phyloP scores from a whole-genome alignment of 2,113 vertebrate species.

The Henicopernis longicauda region DNA sequence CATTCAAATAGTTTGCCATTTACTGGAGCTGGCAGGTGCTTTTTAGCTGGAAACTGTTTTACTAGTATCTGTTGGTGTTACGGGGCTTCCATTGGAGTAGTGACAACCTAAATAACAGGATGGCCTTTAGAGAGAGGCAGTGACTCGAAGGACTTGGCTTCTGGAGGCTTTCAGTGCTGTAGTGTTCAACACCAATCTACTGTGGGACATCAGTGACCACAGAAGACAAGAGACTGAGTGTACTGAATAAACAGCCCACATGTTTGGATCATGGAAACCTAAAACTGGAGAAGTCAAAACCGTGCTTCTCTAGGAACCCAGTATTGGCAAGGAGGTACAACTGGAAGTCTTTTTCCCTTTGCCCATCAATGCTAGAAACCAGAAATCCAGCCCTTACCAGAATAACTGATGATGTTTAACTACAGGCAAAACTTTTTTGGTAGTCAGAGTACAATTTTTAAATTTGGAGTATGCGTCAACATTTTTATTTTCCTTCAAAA shows the following conservation, averaged over 20 bases:
- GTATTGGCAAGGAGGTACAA: neutral
- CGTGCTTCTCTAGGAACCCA: neutral
- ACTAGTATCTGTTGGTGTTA: neutral
- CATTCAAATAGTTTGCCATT: neutral
- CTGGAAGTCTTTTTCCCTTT: neutral
- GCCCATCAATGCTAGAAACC: neutral
- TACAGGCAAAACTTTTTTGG: neutral
- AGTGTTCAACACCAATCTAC: too few relatives aligned
- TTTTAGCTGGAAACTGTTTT: neutral
- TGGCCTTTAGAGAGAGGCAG: neutral
- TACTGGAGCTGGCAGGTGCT: neutral
- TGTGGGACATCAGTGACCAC: neutral
- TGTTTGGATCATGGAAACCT: neutral
- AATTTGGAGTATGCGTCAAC: neutral
- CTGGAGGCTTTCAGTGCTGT: too few relatives aligned
- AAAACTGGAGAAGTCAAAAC: neutral
- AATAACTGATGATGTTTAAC: neutral
- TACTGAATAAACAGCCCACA: neutral
- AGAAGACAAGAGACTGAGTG: neutral
- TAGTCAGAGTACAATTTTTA: neutral
- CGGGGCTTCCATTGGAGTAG: rapidly evolving
- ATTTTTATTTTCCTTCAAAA: neutral
- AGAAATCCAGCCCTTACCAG: neutral
- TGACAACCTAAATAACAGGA: neutral
- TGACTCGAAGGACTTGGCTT: neutral